These are phyloP conservation scores for Peribatodes rhomboidaria DNA, from an alignment of 2,888 invertebrate species.

Conservation along the genomic window DNA sequence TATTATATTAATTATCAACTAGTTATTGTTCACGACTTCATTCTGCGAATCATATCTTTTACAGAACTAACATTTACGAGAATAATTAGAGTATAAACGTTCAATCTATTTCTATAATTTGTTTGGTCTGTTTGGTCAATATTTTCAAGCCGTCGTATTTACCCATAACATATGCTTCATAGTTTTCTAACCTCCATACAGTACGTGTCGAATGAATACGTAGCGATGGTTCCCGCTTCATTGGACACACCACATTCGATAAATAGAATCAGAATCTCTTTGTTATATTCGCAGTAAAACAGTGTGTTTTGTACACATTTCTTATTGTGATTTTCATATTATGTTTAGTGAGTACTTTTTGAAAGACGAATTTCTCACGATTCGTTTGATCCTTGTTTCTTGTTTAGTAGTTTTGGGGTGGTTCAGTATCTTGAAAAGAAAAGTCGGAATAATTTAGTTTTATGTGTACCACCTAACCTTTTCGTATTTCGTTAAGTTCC, in stretches of 20 bases:
- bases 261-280: neutral
- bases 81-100: neutral
- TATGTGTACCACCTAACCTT: too few species aligned
- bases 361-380: neutral
- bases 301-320: slow-evolving; percentile 16
- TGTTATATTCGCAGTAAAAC: slow-evolving; percentile 21
- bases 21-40: too few species aligned
- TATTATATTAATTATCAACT: too few species aligned
- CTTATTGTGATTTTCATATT: neutral
- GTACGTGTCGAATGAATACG: slow-evolving; percentile 14
- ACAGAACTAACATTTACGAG: too few species aligned
- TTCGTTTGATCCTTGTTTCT: neutral
- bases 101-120: neutral
- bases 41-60: too few species aligned
- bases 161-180: neutral
- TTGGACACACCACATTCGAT: slow-evolving; percentile 13
- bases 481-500: too few species aligned
- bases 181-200: slow-evolving; percentile 6
- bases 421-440: neutral
- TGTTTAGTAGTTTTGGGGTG: neutral
- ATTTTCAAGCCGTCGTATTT: slow-evolving; percentile 1
- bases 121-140: neutral
- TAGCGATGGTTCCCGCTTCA: slow-evolving; percentile 15
- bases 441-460: too few species aligned
- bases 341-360: neutral